These are phyloP conservation scores for Balanococcus diminutus DNA, from an alignment of 2,888 invertebrate genomes.

Conservation along the genomic window DNA sequence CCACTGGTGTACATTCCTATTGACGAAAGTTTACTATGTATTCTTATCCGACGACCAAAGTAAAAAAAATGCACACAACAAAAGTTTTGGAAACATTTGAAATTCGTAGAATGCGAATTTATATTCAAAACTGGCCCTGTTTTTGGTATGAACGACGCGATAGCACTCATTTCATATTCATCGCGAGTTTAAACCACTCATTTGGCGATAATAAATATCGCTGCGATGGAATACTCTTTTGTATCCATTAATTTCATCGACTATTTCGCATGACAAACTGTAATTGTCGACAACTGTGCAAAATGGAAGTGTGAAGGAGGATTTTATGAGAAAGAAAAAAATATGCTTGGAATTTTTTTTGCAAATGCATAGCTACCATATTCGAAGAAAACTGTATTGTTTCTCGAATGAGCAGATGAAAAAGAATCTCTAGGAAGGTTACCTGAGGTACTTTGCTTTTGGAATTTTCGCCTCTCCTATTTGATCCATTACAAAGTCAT, in stretches of 20 bases:
- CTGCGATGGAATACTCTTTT: neutral
- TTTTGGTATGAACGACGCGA: neutral
- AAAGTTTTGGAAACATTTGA: constrained; percentile 6
- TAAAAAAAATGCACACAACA: neutral
- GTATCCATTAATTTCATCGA: neutral
- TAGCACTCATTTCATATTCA: constrained; percentile 10
- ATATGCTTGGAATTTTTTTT: neutral
- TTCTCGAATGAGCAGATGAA: neutral
- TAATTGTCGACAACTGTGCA: neutral
- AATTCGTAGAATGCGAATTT: constrained; percentile 39
- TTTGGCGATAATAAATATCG: neutral
- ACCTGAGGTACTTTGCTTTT: neutral
- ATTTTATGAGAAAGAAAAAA: too few species aligned
- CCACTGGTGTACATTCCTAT: neutral
- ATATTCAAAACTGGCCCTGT: constrained; percentile 2
- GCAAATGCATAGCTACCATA: too few species aligned
- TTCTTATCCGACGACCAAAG: constrained; percentile 24
- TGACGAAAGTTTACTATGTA: constrained; percentile 7
- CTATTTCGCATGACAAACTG: neutral
- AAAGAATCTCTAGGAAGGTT: constrained; percentile 1
- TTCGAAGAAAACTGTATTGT: neutral
- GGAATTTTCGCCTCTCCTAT: too few species aligned
- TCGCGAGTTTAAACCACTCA: neutral
- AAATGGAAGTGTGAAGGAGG: neutral
- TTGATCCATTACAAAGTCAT: constrained; percentile 17